Base-by-base conservation (phyloP, 2,797 vertebrate genomes). In the Acanthornis magna region DNA sequence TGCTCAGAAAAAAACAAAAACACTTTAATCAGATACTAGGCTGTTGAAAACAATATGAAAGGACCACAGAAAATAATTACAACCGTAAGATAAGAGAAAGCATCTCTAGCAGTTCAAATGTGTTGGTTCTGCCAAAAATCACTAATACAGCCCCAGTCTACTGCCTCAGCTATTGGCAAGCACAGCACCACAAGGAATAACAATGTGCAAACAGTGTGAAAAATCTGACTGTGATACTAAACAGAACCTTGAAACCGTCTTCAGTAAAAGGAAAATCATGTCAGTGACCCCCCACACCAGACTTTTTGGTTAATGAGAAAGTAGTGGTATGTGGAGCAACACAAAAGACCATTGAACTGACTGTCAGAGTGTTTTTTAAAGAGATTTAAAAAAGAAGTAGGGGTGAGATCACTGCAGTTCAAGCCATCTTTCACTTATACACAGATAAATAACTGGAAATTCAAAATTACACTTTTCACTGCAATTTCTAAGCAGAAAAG, bases 221-320 rank as follows among this genome's bases (percentile, higher is more conserved):
- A 84, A 87, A 77, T 78, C 73, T 72, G 45, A 54, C 76, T 51
- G 29, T 91, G 63, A 40, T 54, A 62, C 45, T 55, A 78, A 3
- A 2, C 15, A 95, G 47, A 93, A 55, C 74, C 50, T 71, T 88
- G 57, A 85, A 92, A 70, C 8, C 32, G 34, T 53, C 71, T 87
- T 73, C 70, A 87, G 34, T 54, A 81, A 62, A 85, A 87, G 34
- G 51, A 81, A 62, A 85, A 82, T 7, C 40, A 78, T 54, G 48
- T 78, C 54, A 76, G 29, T 51, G 78, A 78, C 40, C 36, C 30
- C 13, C 17, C 25, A 45, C 38, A 87, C 78, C 2, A 7, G 40
- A 78, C 54, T 82, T 70, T 87, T 72, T 92, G 16, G 13, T 78
- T 96, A 93, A 93, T 81, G 57, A 85, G 85, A 91, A 92, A 81